These are phyloP conservation scores for Trinectes maculatus DNA, from an alignment of 2,113 vertebrate species.

Conservation along the genomic window DNA sequence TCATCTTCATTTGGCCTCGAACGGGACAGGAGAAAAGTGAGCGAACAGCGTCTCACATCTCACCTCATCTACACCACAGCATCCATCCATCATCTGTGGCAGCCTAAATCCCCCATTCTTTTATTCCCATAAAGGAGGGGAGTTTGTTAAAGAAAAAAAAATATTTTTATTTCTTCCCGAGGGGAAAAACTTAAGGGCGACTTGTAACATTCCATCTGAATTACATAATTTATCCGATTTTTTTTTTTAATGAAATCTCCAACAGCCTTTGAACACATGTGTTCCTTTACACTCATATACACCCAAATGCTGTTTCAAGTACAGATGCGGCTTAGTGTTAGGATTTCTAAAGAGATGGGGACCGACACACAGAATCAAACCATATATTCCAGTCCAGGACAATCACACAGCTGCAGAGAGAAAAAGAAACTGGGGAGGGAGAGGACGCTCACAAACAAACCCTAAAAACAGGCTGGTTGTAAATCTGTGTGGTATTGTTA, in stretches of 20 bases:
- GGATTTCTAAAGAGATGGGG: constrained; percentile 41
- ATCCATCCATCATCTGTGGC: constrained; percentile 78
- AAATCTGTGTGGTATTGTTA: constrained; percentile 19
- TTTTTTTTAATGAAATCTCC: constrained; percentile 44
- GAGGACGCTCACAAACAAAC: constrained; percentile 1
- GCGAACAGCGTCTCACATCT: constrained; percentile 71
- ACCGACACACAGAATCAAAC: constrained; percentile 6
- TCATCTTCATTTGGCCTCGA: constrained; percentile 80
- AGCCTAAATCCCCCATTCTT: constrained; percentile 69
- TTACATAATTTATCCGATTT: constrained; percentile 48
- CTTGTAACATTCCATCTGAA: constrained; percentile 38
- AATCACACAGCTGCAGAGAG: constrained; percentile 13
- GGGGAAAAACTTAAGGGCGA: constrained; percentile 31
- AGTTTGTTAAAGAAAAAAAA: constrained; percentile 33
- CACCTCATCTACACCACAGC: constrained; percentile 75
- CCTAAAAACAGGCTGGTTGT: neutral
- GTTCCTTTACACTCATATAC: constrained; percentile 29
- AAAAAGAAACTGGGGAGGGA: neutral
- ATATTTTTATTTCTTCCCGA: constrained; percentile 26
- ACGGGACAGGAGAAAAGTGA: constrained; percentile 66
- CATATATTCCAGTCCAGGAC: constrained; percentile 35
- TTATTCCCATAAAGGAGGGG: constrained; percentile 46
- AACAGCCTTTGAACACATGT: constrained; percentile 39
- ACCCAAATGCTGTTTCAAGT: constrained; percentile 29
- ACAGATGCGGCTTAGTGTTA: constrained; percentile 21